These are phyloP conservation scores for Drosophila arizonae DNA, from an alignment of 1,140 invertebrate species.

Conservation along the genomic window DNA sequence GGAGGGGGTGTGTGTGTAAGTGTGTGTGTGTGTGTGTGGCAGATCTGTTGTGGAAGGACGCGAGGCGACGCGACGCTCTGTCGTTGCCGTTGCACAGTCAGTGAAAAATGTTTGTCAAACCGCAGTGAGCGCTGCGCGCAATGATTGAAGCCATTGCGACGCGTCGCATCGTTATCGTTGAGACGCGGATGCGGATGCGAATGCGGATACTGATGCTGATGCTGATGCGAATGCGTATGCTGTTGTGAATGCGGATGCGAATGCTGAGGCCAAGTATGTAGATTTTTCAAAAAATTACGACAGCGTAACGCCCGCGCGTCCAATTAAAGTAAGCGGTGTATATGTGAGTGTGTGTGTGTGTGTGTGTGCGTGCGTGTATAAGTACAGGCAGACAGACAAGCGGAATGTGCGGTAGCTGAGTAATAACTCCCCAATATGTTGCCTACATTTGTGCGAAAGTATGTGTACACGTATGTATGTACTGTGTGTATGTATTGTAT, in stretches of 20 bases:
- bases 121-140: conserved; percentile 73
- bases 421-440: conserved; percentile 77
- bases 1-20: conserved; percentile 23
- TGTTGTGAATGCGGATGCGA: conserved; percentile 23
- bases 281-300: conserved; percentile 75
- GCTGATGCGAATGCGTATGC: conserved; percentile 24
- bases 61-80: conserved; percentile 13
- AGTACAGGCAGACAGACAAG: conserved; percentile 1
- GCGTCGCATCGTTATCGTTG: conserved; percentile 56
- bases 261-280: conserved; percentile 51
- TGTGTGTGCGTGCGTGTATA: no score
- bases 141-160: conserved; percentile 77
- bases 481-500: conserved; percentile 11
- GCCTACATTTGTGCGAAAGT: conserved; percentile 46
- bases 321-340: conserved; percentile 75
- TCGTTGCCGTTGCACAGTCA: conserved; percentile 65
- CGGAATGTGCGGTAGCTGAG: conserved; percentile 46
- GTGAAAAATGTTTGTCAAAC: conserved; percentile 80
- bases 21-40: conserved; percentile 1
- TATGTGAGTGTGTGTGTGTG: background rate
- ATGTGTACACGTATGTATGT: conserved; percentile 10
- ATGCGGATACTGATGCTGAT: conserved; percentile 20
- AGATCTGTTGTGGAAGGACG: conserved; percentile 18
- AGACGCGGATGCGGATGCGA: conserved; percentile 34
- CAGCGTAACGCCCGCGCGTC: conserved; percentile 68